These are phyloP conservation scores for Passer domesticus DNA, from an alignment of 2,113 vertebrate genomes.

Conservation along the genomic window DNA sequence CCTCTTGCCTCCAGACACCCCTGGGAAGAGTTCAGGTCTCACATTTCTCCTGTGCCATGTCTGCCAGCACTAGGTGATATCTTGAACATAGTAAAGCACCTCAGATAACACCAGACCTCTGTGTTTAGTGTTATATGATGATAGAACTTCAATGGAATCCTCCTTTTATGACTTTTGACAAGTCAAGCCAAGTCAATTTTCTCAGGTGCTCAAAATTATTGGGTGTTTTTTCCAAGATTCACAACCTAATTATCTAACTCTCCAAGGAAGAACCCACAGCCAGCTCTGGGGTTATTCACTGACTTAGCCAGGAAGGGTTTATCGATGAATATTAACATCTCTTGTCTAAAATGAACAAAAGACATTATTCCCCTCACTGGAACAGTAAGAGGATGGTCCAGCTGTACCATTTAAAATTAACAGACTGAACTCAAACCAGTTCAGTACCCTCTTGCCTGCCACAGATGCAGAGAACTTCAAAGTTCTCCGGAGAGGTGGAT, in stretches of 20 bases:
- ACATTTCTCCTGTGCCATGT: background rate
- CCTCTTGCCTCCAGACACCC: background rate
- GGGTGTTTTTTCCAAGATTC: background rate
- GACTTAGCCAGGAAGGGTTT: background rate
- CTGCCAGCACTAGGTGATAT: background rate
- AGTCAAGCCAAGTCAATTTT: background rate
- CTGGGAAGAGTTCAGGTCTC: background rate
- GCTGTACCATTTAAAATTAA: background rate
- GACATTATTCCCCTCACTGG: rapidly evolving
- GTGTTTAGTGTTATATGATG: background rate
- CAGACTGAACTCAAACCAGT: background rate
- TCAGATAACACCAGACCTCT: background rate
- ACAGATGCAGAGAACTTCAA: background rate
- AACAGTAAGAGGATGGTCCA: background rate
- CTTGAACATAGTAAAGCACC: background rate
- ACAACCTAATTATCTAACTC: background rate
- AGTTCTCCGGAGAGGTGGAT: background rate
- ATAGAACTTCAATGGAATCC: background rate
- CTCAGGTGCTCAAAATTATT: background rate
- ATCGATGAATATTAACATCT: background rate
- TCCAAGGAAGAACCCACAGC: background rate
- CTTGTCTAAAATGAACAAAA: background rate
- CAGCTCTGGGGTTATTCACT: background rate
- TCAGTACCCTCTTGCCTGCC: background rate
- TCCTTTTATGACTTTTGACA: background rate